Evolutionary conservation across 1,140 invertebrate species (phyloP).

Genomic region (Elymnias hypermnestra): DNA sequence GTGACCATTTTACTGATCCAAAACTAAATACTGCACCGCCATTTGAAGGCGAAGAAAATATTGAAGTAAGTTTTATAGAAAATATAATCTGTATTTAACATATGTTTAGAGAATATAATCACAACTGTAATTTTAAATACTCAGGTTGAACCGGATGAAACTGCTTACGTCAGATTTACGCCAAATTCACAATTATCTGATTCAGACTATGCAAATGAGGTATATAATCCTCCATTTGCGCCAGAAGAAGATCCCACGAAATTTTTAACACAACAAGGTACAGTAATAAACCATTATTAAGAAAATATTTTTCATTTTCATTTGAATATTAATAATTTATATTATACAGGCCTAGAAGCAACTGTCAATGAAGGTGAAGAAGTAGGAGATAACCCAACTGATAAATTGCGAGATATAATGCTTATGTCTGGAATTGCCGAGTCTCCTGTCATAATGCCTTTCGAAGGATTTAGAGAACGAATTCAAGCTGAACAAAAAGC

Average conservation of each 20-base stretch:
- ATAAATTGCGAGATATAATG: conserved; percentile 58
- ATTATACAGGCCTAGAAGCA: neutral
- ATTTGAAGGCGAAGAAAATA: conserved; percentile 28
- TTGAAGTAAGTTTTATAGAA: conserved; percentile 35
- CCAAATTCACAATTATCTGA: conserved; percentile 81
- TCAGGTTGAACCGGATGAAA: conserved; percentile 79
- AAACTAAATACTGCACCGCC: conserved; percentile 37
- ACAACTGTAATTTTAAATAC: too few relatives aligned
- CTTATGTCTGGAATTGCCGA: conserved; percentile 45
- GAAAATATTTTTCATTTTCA: neutral
- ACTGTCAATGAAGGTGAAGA: conserved; percentile 14
- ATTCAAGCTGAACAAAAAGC: conserved; percentile 45
- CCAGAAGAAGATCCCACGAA: conserved; percentile 42
- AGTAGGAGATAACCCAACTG: conserved; percentile 43
- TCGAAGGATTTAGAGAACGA: conserved; percentile 63
- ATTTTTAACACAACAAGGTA: conserved; percentile 49
- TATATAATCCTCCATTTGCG: conserved; percentile 82
- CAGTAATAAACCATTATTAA: neutral
- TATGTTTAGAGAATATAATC: too few relatives aligned
- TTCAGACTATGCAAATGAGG: conserved; percentile 84
- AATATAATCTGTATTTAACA: too few relatives aligned
- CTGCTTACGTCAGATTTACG: conserved; percentile 87
- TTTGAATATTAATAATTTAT: neutral
- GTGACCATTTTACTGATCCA: conserved; percentile 58
- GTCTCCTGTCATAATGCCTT: conserved; percentile 52